Base-by-base conservation (phyloP, 2,113 vertebrate species). In the Maccullochella peelii region DNA sequence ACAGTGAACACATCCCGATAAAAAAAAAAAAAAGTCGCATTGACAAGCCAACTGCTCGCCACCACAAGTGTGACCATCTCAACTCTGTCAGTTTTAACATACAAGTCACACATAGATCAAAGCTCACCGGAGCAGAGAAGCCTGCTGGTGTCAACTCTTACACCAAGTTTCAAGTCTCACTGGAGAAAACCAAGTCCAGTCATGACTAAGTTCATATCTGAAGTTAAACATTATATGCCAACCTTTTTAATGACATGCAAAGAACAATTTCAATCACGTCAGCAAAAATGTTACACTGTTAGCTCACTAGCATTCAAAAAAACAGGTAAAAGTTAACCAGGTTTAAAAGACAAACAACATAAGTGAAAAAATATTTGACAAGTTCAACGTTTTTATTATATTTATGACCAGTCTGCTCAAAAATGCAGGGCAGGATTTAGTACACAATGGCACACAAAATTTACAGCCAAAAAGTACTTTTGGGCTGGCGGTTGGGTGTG, bases 1-100 rank as follows among this genome's bases (percentile, higher is more conserved):
- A 33, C 25, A 77, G 47, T 21, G 18, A 42, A 78, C 40, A 44
- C 20, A 44, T 55, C 62, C 75, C 55, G 75, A 65, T 36, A 23
- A 49, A 73, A 33, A 33, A 4, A 4, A 33, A 4, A 63, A 65
- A n/a, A 27, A 47, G n/a, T n/a, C 20, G 25, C n/a, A 49, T 20
- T 27, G 15, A 21, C 47, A 71, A 36, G 42, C 30, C 15, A 63
- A 38, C 30, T 15, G 27, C 30, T 58, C 23, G 69, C 50, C 54
- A 73, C 36, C 4, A 27, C 21, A 76, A 18, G 33, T 52, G 47
- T 50, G 10, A 33, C 67, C 47, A 70, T 52, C 25, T 70, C 42
- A 49, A 67, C 65, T 47, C 47, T 23, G 67, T 36, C 67, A 21
- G 49, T 40, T 21, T 25, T 57, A 25, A 57, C 6, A 55, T 40